Base-by-base conservation (phyloP, 1,140 invertebrate genomes). In the Chironomus striatipennis region DNA sequence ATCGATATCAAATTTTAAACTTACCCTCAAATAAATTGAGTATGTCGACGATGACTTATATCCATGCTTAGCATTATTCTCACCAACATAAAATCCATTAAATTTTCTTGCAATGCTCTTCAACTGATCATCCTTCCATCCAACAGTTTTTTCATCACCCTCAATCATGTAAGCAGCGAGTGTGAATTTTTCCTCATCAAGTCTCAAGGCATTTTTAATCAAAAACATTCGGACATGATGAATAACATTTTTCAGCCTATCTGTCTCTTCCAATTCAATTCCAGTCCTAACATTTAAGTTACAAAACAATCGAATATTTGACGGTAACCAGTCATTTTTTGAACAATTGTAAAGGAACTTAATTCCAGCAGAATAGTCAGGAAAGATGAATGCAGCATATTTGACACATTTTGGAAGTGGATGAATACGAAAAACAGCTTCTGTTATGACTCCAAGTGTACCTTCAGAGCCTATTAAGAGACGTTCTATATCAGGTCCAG, bases 201-300 rank as follows among this genome's bases (percentile, higher is more conserved):
- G 97, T 7, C 96, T 91, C 83, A 96, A 98, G 78, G 97, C 88
- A 77, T 87, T 88, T 0, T 94, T 97, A 0, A 99, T 86, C 82
- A 98, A 99, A 17, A 92, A 83, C 77, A 93, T 92, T 81, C 98
- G 98, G 0, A 98, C 78, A 0, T 87, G 87, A 76, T 98, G 95
- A 8, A 93, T 79, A 8, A 97, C 81, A n/a, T 87, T 84, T 2
- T 88, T 87, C 72, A 91, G 86, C 83, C 87, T 85, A 0, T 87
- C 83, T 74, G 90, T 88, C 1, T 93, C 89, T 80, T 96, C 93
- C 15, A 99, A 84, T 0, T 94, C 89, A 82, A 97, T 93, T 7
- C 95, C 96, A 83, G 98, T 95, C 78, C 92, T 89, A 79, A 99
- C 99, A 83, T 99, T 97, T 77, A 96, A 91, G 80, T 99, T 99